Base-by-base conservation (phyloP, 2,113 vertebrate genomes). In the Gasterosteus aculeatus region DNA sequence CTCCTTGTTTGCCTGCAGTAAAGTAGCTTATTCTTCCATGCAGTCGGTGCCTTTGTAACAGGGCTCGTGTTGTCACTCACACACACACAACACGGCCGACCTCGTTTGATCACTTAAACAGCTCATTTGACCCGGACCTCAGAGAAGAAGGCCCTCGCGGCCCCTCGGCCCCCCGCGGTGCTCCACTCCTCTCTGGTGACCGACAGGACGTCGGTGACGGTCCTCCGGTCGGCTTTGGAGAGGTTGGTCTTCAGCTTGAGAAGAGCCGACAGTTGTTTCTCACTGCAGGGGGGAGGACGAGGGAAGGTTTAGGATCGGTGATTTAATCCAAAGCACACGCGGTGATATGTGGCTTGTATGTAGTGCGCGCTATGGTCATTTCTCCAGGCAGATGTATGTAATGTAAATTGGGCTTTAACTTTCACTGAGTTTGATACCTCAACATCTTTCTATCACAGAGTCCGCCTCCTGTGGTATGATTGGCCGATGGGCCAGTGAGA, bases 191-290 rank as follows among this genome's bases (percentile, higher is more conserved):
- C 22, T 56, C 53, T 56, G 1, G 26, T 70, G 57, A 93, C 87
- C 0, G 88, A 59, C 38, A 97, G 73, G 22, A 95, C 94, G 7
- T 85, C 90, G 77, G 94, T 90, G 81, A 97, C 92, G 19, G 57
- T 92, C 66, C 18, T 95, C 65, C 80, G 77, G 1, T 97, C 93
- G 0, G 83, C 63, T 5, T 10, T 91, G 0, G 92, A 80, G 61
- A 98, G 77, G 71, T 94, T 96, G 0, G 88, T 86, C 87, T 97
- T 99, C 78, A 98, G 95, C 85, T 95, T 83, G 69, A 99, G 92
- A 86, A 98, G 94, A 0, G 95, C 93, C 0, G 88, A 91, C 41
- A 98, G 80, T 4, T 98, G 97, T 44, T 75, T 92, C 70, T 95
- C 93, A 87, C 98, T 99, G 94, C n/a, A 26, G 78, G 78, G 35